These are phyloP conservation scores for Drosophila setifemur DNA, from an alignment of 1,140 invertebrate genomes.

Conservation along the genomic window DNA sequence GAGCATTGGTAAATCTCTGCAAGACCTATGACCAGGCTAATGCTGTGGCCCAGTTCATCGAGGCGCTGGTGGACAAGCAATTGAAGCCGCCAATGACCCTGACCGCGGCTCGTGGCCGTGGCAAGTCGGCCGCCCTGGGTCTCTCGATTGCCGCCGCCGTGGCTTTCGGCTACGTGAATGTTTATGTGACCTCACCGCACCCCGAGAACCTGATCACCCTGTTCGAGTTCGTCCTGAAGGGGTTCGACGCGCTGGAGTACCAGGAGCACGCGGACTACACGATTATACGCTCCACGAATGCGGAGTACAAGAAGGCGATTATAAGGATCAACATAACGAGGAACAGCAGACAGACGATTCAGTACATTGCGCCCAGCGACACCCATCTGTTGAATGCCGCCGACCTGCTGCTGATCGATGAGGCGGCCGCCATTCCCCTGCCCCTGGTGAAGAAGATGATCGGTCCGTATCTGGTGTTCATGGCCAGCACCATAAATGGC, in stretches of 20 bases:
- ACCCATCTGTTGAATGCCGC: slow-evolving; percentile 94
- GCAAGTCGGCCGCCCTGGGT: slow-evolving; percentile 99
- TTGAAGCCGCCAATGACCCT: slow-evolving; percentile 93
- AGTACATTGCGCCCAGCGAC: slow-evolving; percentile 98
- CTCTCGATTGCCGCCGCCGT: slow-evolving; percentile 94
- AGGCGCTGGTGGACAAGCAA: slow-evolving; percentile 96
- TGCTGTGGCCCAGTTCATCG: slow-evolving; percentile 96
- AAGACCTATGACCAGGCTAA: slow-evolving; percentile 97
- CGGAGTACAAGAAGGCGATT: slow-evolving; percentile 98
- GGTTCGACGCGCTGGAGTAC: slow-evolving; percentile 97
- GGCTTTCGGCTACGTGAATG: slow-evolving; percentile 96
- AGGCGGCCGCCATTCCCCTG: slow-evolving; percentile 99
- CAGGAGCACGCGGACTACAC: slow-evolving; percentile 98
- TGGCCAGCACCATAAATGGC: slow-evolving; percentile 98
- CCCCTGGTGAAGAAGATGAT: slow-evolving; percentile 95
- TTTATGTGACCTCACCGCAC: slow-evolving; percentile 98
- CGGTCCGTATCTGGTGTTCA: slow-evolving; percentile 96
- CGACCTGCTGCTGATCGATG: slow-evolving; percentile 98
- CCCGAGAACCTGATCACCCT: slow-evolving; percentile 99
- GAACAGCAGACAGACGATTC: slow-evolving; percentile 98
- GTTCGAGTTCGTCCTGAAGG: slow-evolving; percentile 99
- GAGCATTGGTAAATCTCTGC: slow-evolving; percentile 94
- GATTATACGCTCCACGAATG: slow-evolving; percentile 97
- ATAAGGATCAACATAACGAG: slow-evolving; percentile 95
- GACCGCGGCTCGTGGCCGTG: slow-evolving; percentile 97